phyloP scores from a whole-genome alignment of 92 coral and sea anemone genomes.

The Virgularia gustaviana region DNA sequence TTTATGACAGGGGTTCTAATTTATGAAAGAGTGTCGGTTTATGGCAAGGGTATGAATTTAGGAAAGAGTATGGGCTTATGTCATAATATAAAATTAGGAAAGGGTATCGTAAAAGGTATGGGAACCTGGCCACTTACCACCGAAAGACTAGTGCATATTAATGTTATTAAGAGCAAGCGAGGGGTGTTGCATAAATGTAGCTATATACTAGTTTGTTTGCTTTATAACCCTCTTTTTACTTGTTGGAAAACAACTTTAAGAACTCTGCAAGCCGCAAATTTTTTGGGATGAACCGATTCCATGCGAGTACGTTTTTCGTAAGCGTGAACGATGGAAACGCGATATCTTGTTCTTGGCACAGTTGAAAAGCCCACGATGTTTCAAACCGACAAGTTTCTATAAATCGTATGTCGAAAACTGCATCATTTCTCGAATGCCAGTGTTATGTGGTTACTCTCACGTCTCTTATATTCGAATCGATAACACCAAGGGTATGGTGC shows the following conservation, averaged over 20 bases:
- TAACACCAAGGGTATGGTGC: conserved; percentile 41
- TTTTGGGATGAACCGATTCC: conserved; percentile 74
- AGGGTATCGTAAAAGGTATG: too few relatives aligned
- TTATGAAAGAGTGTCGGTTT: too few relatives aligned
- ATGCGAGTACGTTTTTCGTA: conserved; percentile 24
- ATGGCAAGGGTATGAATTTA: too few relatives aligned
- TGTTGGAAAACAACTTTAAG: conserved; percentile 53
- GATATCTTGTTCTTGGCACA: conserved; percentile 50
- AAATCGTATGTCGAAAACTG: conserved; percentile 51
- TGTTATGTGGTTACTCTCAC: conserved; percentile 52
- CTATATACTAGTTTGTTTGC: too few relatives aligned
- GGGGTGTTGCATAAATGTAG: too few relatives aligned
- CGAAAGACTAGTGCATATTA: too few relatives aligned
- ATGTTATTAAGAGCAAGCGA: too few relatives aligned
- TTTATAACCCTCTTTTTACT: conserved; percentile 50
- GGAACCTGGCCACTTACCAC: too few relatives aligned
- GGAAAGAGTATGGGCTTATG: too few relatives aligned
- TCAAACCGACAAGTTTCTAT: conserved; percentile 55
- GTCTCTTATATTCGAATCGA: conserved; percentile 55
- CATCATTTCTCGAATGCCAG: conserved; percentile 70
- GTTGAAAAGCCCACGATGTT: conserved; percentile 43
- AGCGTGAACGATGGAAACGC: conserved; percentile 61
- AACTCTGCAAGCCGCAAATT: conserved; percentile 46
- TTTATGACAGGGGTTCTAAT: too few relatives aligned
- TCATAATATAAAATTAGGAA: too few relatives aligned